Evolutionary conservation across 2,797 vertebrate species (phyloP), one percentile per base, ranked within the genome.

Genomic region (Etheostoma nigrum): DNA sequence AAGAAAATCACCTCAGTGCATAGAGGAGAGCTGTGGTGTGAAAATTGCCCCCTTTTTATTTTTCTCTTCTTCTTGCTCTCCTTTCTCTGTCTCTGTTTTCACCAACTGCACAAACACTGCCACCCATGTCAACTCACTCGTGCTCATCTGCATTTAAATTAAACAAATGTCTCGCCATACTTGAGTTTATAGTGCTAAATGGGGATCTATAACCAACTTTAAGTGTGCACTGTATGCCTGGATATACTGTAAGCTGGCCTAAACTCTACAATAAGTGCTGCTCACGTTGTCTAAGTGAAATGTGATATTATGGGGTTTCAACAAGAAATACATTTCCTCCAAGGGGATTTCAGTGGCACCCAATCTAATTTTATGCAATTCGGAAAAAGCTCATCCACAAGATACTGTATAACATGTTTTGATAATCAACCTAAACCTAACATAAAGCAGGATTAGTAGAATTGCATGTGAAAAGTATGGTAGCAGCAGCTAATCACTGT

Each of bases 261-360:
- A 42, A 76, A 62, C 54, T 49, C 30, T 19, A 52, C 57, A 5
- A 49, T 74, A 57, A 85, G 52, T 70, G 70, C 51, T 67, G 70
- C 80, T 78, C 76, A 57, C 59, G 48, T 79, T 78, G 27, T 74
- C 62, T 7, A 2, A 8, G 44, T 84, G 76, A 80, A 85, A 88
- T 52, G 45, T n/a, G 58, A 88, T 51, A 72, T 55, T 19, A 40
- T 27, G 21, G 33, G 65, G 21, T 78, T 79, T 72, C 73, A 55
- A 63, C 54, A 65, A 53, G 63, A 63, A 45, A 49, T 65, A 60
- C 47, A 12, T 36, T 72, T 71, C 54, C 68, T 77, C 25, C 54
- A 14, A 0, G 19, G 40, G 40, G 57, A 57, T 70, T 84, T 79
- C 63, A 64, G 36, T 42, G 19, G 19, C 23, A 72, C 4, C 16